phyloP scores from a whole-genome alignment of 2,113 vertebrate genomes.

The Caranx melampygus region DNA sequence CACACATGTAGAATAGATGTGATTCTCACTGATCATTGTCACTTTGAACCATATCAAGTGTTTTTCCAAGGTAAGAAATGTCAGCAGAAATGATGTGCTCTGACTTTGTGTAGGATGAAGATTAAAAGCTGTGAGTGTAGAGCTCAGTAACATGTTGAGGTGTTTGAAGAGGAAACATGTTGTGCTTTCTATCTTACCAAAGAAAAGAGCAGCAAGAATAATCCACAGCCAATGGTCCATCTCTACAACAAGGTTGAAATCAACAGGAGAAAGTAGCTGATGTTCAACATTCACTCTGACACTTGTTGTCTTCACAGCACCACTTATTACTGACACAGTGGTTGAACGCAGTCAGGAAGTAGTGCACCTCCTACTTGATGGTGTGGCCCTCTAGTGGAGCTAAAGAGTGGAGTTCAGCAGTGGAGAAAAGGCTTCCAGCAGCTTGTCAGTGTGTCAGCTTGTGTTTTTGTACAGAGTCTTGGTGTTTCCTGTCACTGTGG shows the following conservation, averaged over 20 bases:
- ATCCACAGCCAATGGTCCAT: slow-evolving; percentile 23
- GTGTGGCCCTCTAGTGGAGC: slow-evolving; percentile 38
- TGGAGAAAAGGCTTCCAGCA: neutral
- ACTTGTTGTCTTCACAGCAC: slow-evolving; percentile 36
- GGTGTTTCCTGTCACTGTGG: no score
- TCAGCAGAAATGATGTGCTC: neutral
- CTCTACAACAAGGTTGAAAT: slow-evolving; percentile 19
- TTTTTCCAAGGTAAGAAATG: slow-evolving; percentile 5
- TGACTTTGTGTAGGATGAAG: neutral
- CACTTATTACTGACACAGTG: slow-evolving; percentile 24
- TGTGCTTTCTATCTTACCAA: neutral
- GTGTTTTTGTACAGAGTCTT: no score
- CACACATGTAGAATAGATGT: neutral
- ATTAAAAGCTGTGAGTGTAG: neutral
- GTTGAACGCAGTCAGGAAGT: slow-evolving; percentile 24
- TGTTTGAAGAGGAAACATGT: neutral
- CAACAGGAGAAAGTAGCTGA: slow-evolving; percentile 15
- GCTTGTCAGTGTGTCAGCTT: neutral
- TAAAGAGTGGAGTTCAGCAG: neutral
- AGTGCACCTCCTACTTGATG: slow-evolving; percentile 16
- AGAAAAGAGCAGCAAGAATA: slow-evolving; percentile 16
- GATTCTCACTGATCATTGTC: no score
- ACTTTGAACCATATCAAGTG: no score
- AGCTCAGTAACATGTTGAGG: slow-evolving; percentile 1
- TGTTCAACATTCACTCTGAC: slow-evolving; percentile 20